Evolutionary conservation across 2,113 vertebrate genomes (phyloP).

Genomic region (Scartelaos histophorus): DNA sequence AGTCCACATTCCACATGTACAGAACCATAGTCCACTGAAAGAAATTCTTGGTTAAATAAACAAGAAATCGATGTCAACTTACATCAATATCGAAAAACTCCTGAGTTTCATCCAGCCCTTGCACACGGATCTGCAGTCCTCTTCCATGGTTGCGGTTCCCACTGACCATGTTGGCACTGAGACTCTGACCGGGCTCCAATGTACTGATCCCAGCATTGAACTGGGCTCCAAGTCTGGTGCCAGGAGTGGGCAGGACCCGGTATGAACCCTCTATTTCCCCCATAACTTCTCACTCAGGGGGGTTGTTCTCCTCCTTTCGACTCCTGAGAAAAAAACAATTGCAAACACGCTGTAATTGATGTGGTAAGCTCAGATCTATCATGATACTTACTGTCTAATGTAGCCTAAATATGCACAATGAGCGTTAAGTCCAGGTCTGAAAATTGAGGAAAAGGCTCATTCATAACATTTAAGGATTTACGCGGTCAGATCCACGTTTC

Average conservation of each 20-base stretch:
- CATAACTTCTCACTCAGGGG: constrained; percentile 77
- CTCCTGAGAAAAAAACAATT: constrained; percentile 42
- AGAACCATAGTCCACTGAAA: not conserved
- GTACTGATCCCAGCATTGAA: constrained; percentile 85
- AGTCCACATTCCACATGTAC: not conserved
- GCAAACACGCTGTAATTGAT: not conserved
- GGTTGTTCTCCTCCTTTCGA: constrained; percentile 31
- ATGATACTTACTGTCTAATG: not conserved
- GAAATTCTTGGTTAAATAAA: not conserved
- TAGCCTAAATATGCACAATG: not conserved
- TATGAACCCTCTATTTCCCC: constrained; percentile 93
- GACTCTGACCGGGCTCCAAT: constrained; percentile 85
- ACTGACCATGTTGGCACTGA: constrained; percentile 55
- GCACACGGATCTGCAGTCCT: constrained; percentile 79
- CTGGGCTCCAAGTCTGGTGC: constrained; percentile 84
- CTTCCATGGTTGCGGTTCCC: constrained; percentile 60
- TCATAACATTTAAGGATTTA: not conserved
- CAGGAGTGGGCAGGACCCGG: constrained; percentile 86
- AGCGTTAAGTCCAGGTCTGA: not conserved
- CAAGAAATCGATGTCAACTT: constrained; percentile 48
- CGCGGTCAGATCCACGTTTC: not conserved
- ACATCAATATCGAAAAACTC: constrained; percentile 88
- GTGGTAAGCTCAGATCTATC: not conserved
- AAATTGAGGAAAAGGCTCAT: not conserved
- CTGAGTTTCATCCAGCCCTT: constrained; percentile 85